Conservation (phyloP, 2,797 vertebrate species). For the Nyctalus aviator region DNA sequence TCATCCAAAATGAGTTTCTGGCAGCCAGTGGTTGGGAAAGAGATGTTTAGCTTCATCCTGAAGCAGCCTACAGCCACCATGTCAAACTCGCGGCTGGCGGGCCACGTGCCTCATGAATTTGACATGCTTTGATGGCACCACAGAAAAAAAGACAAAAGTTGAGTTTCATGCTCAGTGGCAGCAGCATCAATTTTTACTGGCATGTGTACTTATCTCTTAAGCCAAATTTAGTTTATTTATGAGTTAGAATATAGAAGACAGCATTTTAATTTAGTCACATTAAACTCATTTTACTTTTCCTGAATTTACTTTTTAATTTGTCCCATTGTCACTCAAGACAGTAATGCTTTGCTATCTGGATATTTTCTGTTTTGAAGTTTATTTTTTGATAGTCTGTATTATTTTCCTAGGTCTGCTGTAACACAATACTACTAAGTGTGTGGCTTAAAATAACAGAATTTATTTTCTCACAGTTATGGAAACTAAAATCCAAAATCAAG, state of each 20-base stretch:
- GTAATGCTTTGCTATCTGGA: background rate
- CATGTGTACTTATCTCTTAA: background rate
- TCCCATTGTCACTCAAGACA: background rate
- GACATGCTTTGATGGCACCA: background rate
- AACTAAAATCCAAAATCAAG: background rate
- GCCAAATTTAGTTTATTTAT: conserved; percentile 55
- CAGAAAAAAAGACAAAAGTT: background rate
- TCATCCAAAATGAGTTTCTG: background rate
- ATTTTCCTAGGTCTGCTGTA: background rate
- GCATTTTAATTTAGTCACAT: conserved; percentile 58
- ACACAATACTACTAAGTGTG: background rate
- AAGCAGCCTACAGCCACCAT: background rate
- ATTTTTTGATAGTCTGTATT: background rate
- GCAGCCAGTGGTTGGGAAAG: background rate
- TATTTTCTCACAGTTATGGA: background rate
- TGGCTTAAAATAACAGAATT: background rate
- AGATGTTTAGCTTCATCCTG: background rate
- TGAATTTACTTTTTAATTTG: conserved; percentile 32
- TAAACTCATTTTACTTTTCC: background rate
- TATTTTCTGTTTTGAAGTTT: conserved; percentile 39
- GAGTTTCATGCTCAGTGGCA: background rate
- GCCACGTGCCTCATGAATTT: too few relatives aligned
- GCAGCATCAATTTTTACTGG: conserved; percentile 54
- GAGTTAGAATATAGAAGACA: conserved; percentile 8
- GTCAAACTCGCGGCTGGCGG: too few relatives aligned